Conservation (phyloP, 2,797 vertebrate species). For the Odontamblyopus lacepedii region DNA sequence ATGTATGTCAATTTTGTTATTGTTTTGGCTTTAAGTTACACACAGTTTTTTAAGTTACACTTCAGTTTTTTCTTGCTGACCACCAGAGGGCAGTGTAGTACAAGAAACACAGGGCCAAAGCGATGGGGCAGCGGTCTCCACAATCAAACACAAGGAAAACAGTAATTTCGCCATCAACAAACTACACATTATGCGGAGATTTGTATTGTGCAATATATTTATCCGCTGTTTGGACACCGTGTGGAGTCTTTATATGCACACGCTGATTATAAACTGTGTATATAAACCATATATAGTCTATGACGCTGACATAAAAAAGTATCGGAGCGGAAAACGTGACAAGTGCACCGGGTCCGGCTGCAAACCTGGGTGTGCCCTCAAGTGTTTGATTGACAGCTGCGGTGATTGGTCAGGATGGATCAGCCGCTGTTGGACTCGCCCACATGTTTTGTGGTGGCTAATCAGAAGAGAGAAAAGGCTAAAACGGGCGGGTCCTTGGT, state of each 20-base stretch:
- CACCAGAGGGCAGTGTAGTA: constrained; percentile 52
- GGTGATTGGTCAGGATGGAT: constrained; percentile 59
- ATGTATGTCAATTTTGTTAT: too few relatives aligned
- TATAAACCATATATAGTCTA: too few relatives aligned
- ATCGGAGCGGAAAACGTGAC: constrained; percentile 2
- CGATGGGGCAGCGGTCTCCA: too few relatives aligned
- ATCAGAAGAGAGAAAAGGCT: constrained; percentile 1
- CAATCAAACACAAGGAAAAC: neutral
- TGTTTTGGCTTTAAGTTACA: too few relatives aligned
- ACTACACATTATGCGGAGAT: neutral
- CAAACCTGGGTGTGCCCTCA: constrained; percentile 18
- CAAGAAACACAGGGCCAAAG: neutral
- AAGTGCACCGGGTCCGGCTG: constrained; percentile 2
- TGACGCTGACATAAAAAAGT: neutral
- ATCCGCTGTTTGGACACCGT: neutral
- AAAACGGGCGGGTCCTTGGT: neutral
- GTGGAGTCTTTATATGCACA: neutral
- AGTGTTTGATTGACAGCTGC: constrained; percentile 31
- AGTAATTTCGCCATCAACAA: neutral
- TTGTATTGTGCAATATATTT: neutral
- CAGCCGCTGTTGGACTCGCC: constrained; percentile 55
- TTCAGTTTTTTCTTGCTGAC: neutral
- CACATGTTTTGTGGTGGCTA: constrained; percentile 10
- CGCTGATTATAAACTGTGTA: too few relatives aligned
- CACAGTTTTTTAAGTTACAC: too few relatives aligned